phyloP scores from a whole-genome alignment of 2,113 vertebrate species.

The Austrofundulus limnaeus region DNA sequence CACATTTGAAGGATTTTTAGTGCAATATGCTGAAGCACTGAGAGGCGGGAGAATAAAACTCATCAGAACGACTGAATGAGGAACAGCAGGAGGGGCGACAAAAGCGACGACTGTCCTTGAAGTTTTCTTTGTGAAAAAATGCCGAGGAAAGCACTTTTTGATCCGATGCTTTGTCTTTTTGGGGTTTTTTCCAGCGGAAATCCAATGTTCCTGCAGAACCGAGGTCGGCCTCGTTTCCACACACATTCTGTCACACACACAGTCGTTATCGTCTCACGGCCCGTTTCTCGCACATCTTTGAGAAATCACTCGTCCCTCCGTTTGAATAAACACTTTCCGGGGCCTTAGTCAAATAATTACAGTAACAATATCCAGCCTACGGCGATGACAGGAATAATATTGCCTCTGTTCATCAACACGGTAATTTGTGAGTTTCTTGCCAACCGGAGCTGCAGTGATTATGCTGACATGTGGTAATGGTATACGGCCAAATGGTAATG shows the following conservation, averaged over 20 bases:
- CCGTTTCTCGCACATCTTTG: constrained; percentile 69
- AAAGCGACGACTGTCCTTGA: constrained; percentile 59
- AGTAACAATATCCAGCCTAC: constrained; percentile 67
- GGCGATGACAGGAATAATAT: constrained; percentile 65
- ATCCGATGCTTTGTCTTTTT: too few species aligned
- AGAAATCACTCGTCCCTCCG: constrained; percentile 66
- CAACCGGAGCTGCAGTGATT: constrained; percentile 35
- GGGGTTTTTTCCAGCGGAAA: constrained; percentile 27
- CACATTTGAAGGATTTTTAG: too few species aligned
- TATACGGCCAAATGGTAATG: constrained; percentile 62
- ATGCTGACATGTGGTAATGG: constrained; percentile 59
- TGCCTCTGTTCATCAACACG: constrained; percentile 56
- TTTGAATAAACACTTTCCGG: constrained; percentile 67
- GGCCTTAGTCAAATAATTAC: constrained; percentile 72
- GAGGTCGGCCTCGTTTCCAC: constrained; percentile 13
- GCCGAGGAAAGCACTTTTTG: constrained; percentile 45
- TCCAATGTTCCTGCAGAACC: constrained; percentile 16
- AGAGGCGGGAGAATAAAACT: constrained; percentile 62
- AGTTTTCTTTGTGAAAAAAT: constrained; percentile 47
- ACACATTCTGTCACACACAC: constrained; percentile 28
- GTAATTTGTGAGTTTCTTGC: constrained; percentile 52
- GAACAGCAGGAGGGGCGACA: constrained; percentile 9
- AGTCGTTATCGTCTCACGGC: constrained; percentile 22
- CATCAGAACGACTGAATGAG: constrained; percentile 76
- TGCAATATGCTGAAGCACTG: too few species aligned